These are phyloP conservation scores for Sinonovacula constricta DNA, from an alignment of 1,140 invertebrate species.

Conservation along the genomic window DNA sequence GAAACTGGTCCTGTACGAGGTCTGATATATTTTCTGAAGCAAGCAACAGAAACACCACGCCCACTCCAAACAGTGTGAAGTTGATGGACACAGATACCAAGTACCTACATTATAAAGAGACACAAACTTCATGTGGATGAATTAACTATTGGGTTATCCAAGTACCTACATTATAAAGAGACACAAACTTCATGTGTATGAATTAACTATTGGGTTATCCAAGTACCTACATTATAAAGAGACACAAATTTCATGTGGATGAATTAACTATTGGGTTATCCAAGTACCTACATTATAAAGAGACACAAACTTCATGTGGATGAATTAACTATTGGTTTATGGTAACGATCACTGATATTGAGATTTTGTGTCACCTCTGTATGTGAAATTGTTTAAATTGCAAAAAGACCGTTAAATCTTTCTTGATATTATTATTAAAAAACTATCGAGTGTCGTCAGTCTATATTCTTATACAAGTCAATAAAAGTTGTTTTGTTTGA, in stretches of 20 bases:
- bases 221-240: slow-evolving; percentile 67
- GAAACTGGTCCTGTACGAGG: slow-evolving; percentile 25
- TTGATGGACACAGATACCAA: slow-evolving; percentile 81
- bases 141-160: no score
- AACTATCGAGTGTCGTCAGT: no score
- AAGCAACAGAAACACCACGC: slow-evolving; percentile 85
- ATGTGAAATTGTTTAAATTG: no score
- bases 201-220: no score
- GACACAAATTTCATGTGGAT: not conserved
- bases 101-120: slow-evolving; percentile 59
- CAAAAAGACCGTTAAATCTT: no score
- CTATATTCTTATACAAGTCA: no score
- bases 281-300: slow-evolving; percentile 67
- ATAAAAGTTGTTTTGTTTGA: no score
- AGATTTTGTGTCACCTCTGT: no score
- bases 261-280: no score
- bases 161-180: slow-evolving; percentile 60
- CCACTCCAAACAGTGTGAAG: slow-evolving; percentile 84
- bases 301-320: not conserved
- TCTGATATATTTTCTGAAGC: slow-evolving; percentile 80
- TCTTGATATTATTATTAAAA: no score
- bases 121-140: not conserved
- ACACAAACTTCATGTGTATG: not conserved
- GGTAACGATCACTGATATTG: no score
- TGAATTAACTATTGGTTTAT: no score